Conservation (phyloP, 1,140 invertebrate genomes). For the Polypedilum pembai region DNA sequence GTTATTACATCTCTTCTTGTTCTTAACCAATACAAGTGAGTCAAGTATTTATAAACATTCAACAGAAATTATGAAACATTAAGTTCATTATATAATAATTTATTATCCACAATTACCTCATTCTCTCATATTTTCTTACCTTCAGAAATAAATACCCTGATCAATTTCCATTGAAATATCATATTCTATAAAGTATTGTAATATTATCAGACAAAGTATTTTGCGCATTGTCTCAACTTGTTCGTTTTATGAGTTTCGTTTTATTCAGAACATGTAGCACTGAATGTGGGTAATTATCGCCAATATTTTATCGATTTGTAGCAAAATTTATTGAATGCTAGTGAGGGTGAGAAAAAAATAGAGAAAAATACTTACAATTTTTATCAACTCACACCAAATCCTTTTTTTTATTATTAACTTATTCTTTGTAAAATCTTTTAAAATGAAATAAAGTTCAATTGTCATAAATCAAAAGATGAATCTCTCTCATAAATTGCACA, state of each 20-base stretch:
- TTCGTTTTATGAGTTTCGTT: neutral
- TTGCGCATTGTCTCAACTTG: too few species aligned
- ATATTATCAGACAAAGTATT: too few species aligned
- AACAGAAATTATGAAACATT: too few species aligned
- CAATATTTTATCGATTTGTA: conserved; percentile 19
- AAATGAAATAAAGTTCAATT: neutral
- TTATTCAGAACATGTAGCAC: neutral
- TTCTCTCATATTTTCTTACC: too few species aligned
- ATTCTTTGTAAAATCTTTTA: neutral
- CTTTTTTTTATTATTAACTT: neutral
- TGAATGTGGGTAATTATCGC: conserved; percentile 16
- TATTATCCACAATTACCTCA: too few species aligned
- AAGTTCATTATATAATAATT: too few species aligned
- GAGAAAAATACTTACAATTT: neutral
- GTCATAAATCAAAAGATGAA: conserved; percentile 10
- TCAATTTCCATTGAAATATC: too few species aligned
- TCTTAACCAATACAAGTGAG: too few species aligned
- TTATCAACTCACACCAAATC: neutral
- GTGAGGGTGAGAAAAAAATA: neutral
- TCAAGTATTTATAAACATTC: too few species aligned
- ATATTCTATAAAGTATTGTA: too few species aligned
- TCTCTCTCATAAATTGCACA: neutral
- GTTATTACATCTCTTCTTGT: too few species aligned
- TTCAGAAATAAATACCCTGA: too few species aligned
- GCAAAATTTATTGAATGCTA: neutral